A percentile compares a stretch with the other conserved stretches of the same genome.
Evolutionary conservation across 2,888 invertebrate species (phyloP).

Genomic region (Lepidocyrtinus sp.): DNA sequence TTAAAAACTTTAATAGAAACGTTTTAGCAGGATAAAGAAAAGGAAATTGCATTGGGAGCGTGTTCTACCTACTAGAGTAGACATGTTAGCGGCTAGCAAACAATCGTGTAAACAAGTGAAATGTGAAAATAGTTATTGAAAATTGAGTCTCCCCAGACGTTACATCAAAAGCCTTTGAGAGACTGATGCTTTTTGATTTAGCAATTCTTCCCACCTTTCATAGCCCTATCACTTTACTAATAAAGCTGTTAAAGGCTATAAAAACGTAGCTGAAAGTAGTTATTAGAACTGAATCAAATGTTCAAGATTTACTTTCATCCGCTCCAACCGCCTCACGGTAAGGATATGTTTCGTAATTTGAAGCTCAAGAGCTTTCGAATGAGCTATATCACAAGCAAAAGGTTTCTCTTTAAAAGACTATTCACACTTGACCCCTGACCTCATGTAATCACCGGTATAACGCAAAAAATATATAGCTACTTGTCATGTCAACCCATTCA

Average conservation of each 20-base stretch:
- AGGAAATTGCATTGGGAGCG: background rate
- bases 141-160: background rate
- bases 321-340: too few species aligned
- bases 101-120: background rate
- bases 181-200: background rate
- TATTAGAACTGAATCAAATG: background rate
- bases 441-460: too few species aligned
- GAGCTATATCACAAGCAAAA: too few species aligned
- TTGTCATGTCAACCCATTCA: too few species aligned
- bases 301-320: background rate
- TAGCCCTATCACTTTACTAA: background rate
- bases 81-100: background rate
- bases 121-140: background rate
- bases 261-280: background rate
- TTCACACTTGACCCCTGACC: too few species aligned
- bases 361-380: too few species aligned
- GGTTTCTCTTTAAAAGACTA: too few species aligned
- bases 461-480: too few species aligned
- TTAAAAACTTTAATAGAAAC: background rate
- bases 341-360: too few species aligned
- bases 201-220: background rate
- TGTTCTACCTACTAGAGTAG: background rate
- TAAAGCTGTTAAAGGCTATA: background rate
- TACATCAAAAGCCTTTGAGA: background rate
- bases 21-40: background rate